Conservation (phyloP, 2,113 vertebrate genomes). For the Neofelis nebulosa region DNA sequence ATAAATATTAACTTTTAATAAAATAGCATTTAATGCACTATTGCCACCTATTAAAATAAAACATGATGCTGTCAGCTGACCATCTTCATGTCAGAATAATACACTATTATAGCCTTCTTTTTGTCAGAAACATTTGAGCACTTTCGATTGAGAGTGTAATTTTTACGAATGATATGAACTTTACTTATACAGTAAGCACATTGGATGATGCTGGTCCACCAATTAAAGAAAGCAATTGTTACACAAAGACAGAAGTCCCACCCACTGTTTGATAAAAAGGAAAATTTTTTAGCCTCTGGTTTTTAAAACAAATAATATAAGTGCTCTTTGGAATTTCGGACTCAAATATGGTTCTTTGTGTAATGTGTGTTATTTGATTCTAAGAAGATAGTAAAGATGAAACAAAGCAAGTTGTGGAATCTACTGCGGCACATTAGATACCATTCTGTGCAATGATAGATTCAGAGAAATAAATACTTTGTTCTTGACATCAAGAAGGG, state of each 20-base stretch:
- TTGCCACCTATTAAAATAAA: slow-evolving; percentile 66
- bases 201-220: neutral
- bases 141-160: neutral
- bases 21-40: slow-evolving; percentile 64
- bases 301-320: neutral
- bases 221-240: neutral
- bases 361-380: neutral
- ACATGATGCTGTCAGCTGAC: slow-evolving; percentile 13
- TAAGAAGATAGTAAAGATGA: slow-evolving; percentile 10
- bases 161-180: neutral
- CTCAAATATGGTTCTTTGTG: neutral
- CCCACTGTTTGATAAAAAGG: neutral
- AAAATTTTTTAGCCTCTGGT: neutral
- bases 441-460: neutral
- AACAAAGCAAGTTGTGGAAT: neutral
- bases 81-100: slow-evolving; percentile 33
- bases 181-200: neutral
- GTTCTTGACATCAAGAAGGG: neutral
- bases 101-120: neutral
- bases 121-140: neutral
- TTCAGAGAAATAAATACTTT: neutral
- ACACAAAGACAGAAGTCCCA: neutral
- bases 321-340: neutral
- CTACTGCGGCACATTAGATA: neutral
- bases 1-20: slow-evolving; percentile 79